Evolutionary conservation across 2,888 invertebrate genomes (phyloP).

Genomic region (Willowsia nigromaculata): DNA sequence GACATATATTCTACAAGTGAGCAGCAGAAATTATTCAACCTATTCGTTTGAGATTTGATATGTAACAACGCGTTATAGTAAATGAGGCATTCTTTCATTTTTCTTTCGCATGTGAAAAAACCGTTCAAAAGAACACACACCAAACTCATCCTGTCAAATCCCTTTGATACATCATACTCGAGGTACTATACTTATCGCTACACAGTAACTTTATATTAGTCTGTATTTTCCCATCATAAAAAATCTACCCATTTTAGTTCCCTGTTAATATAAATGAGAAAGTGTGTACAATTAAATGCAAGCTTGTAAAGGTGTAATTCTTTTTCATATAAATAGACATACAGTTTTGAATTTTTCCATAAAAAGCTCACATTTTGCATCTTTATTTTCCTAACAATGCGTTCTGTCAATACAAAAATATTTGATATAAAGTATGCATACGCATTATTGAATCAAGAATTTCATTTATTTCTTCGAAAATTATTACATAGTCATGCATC

Average conservation of each 20-base stretch:
- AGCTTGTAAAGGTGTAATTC: background rate
- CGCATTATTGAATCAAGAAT: background rate
- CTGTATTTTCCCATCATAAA: slow-evolving; percentile 37
- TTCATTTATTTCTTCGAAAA: slow-evolving; percentile 11
- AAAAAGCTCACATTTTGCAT: background rate
- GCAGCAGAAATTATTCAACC: slow-evolving; percentile 8
- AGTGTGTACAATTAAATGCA: slow-evolving; percentile 11
- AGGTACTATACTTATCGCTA: too few species aligned
- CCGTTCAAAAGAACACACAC: slow-evolving; percentile 51
- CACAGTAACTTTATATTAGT: background rate
- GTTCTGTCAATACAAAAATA: slow-evolving; percentile 30
- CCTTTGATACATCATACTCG: slow-evolving; percentile 11
- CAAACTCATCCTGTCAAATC: slow-evolving; percentile 20
- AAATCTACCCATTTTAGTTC: background rate
- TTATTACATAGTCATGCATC: slow-evolving; percentile 44
- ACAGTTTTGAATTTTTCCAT: background rate
- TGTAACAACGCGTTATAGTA: background rate
- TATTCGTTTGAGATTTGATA: slow-evolving; percentile 15
- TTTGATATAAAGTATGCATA: background rate
- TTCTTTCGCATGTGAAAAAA: slow-evolving; percentile 37
- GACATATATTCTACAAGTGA: background rate
- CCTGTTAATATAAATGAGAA: background rate
- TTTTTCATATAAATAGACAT: background rate
- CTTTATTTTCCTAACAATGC: background rate
- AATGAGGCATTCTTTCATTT: slow-evolving; percentile 33